Base-by-base conservation (phyloP, 2,888 invertebrate genomes). In the Melinaea menophilus region DNA sequence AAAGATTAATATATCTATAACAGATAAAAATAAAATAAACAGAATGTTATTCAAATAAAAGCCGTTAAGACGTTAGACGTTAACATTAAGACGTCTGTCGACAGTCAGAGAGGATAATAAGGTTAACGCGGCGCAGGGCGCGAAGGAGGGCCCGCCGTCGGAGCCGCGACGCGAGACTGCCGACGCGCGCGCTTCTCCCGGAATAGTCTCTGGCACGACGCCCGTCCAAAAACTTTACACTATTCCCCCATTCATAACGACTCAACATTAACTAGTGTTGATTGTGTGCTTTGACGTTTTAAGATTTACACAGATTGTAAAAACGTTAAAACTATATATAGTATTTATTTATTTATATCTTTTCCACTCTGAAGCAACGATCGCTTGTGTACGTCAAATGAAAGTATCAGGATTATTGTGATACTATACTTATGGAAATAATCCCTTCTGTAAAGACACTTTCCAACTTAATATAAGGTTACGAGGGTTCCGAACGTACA, bases 241-340 rank as follows among this genome's bases (percentile, higher is more conserved):
- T 78, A 74, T 79, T 79, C 76, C 77, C 81, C 82, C 90, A 90
- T 90, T 90, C 89, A 89, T 85, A 82, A 84, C 74, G 37, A 54
- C 65, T 66, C 69, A 70, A 70, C 60, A 56, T 66, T 62, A 68
- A 68, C 63, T 72, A 65, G 60, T 62, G 62, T 69, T 66, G 56
- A 60, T 64, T 65, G 61, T 63, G 51, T 60, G 11, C 58, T 60
- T 63, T 63, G 41, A 31, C 51, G 51, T 51, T 41, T 41, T 41
- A 41, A 41, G 41, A 41, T 41, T 41, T 9, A 41, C 41, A 41
- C 9, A 2, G 7, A 37, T 37, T 4, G 7, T 5, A 7, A 5
- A 2, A 41, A 22, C 22, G 22, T 22, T 22, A 22, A 22, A 22
- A 22, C 22, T 22, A 22, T 22, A 22, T 22, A 22, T 22, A 22